Conservation (phyloP, 2,888 invertebrate genomes). For the Lasiommata megera region DNA sequence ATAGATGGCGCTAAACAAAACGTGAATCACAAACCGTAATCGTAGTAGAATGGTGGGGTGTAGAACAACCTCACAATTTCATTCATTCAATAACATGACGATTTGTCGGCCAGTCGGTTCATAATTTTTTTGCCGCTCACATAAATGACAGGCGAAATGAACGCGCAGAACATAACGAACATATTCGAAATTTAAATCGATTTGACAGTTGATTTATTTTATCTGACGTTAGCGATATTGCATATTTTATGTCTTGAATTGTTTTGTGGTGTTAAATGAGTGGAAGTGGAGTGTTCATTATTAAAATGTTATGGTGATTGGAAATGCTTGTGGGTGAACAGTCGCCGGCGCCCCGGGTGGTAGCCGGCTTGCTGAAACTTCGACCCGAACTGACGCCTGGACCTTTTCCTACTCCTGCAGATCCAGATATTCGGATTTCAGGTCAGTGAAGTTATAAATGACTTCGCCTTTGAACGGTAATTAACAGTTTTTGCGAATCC, state of each 20-base stretch:
- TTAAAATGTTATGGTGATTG: conserved; percentile 64
- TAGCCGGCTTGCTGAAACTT: conserved; percentile 75
- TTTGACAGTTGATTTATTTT: conserved; percentile 52
- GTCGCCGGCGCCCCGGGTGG: conserved; percentile 78
- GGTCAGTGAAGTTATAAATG: conserved; percentile 45
- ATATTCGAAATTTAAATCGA: conserved; percentile 64
- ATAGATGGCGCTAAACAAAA: conserved; percentile 39
- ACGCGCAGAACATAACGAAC: conserved; percentile 68
- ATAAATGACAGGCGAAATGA: conserved; percentile 40
- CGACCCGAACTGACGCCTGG: conserved; percentile 73
- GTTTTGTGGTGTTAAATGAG: conserved; percentile 36
- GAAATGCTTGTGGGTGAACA: conserved; percentile 76
- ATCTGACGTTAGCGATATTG: conserved; percentile 31
- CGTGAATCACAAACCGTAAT: conserved; percentile 23
- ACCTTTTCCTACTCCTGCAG: conserved; percentile 65
- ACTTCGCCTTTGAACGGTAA: no score
- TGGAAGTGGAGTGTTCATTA: conserved; percentile 49
- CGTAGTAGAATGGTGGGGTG: conserved; percentile 47
- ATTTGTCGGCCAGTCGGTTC: conserved; percentile 50
- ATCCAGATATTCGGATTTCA: conserved; percentile 74
- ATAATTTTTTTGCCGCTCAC: conserved; percentile 28
- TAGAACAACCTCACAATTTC: conserved; percentile 47
- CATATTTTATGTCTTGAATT: conserved; percentile 36
- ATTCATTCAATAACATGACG: conserved; percentile 65
- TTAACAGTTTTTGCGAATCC: no score